Conservation (phyloP, 1,140 invertebrate species). For the Parapsyche elsis region DNA sequence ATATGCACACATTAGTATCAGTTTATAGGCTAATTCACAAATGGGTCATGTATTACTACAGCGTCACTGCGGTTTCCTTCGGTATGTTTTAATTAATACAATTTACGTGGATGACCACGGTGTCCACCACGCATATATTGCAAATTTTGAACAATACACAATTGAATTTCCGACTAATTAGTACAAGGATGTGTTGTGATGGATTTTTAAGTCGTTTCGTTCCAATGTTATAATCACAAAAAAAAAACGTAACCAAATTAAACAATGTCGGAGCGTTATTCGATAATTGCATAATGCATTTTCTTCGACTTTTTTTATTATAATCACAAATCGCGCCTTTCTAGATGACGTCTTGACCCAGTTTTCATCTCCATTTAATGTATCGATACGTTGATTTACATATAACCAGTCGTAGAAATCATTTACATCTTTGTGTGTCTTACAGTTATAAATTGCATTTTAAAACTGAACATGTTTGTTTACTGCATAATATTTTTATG, state of each 20-base stretch:
- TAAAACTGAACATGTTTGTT: not conserved
- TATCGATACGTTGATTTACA: too few species aligned
- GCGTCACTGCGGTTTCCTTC: slow-evolving; percentile 15
- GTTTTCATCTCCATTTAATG: not conserved
- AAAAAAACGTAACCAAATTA: too few species aligned
- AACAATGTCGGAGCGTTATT: too few species aligned
- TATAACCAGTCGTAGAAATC: too few species aligned
- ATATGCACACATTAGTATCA: not conserved
- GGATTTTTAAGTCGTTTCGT: too few species aligned
- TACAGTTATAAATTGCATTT: too few species aligned
- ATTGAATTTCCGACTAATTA: not conserved
- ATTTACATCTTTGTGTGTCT: not conserved
- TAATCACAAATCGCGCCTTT: not conserved
- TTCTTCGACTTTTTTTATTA: not conserved
- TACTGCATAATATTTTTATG: too few species aligned
- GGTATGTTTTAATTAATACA: slow-evolving; percentile 30
- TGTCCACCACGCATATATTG: not conserved
- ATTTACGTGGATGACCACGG: not conserved
- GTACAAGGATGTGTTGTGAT: not conserved
- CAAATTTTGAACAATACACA: not conserved
- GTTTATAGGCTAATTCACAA: slow-evolving; percentile 29
- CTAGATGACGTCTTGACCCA: slow-evolving; percentile 19
- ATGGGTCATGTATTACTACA: slow-evolving; percentile 27
- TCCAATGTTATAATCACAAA: too few species aligned
- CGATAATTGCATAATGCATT: slow-evolving; percentile 19